These are phyloP conservation scores for Drosophila watanabei DNA, from an alignment of 1,140 invertebrate genomes.

Conservation along the genomic window DNA sequence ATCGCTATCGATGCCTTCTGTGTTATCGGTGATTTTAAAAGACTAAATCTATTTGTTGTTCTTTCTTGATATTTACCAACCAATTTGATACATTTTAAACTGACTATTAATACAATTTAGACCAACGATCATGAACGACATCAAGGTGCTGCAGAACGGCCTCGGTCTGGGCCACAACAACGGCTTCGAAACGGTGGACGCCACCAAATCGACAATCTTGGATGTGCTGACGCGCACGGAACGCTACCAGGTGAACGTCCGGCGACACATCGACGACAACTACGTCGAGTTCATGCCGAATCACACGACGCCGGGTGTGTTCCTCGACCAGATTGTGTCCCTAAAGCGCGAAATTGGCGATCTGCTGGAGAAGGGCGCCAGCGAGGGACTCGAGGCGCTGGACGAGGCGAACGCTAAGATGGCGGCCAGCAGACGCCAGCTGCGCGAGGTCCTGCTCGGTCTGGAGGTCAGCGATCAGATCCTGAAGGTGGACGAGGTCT, in stretches of 20 bases:
- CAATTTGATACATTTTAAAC: not conserved
- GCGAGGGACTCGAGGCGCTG: constrained; percentile 57
- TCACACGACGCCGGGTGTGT: constrained; percentile 67
- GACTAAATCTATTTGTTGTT: not conserved
- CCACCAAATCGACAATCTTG: constrained; percentile 61
- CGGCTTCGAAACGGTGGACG: constrained; percentile 43
- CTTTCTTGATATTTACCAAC: not conserved
- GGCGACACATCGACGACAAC: constrained; percentile 77
- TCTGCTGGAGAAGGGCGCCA: constrained; percentile 56
- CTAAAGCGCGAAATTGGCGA: constrained; percentile 66
- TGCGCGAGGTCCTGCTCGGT: constrained; percentile 68
- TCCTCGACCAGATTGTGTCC: constrained; percentile 65
- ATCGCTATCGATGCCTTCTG: not conserved
- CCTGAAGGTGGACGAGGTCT: constrained; percentile 75
- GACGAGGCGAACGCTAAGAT: constrained; percentile 63
- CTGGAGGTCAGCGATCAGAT: constrained; percentile 68
- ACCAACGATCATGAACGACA: not conserved
- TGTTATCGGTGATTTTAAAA: constrained; percentile 12
- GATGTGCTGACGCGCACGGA: constrained; percentile 73
- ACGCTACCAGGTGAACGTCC: constrained; percentile 67
- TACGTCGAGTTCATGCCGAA: constrained; percentile 81
- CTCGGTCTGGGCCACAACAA: constrained; percentile 22
- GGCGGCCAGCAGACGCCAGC: constrained; percentile 45
- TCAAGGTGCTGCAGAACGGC: constrained; percentile 27
- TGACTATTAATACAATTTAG: not conserved